These are phyloP conservation scores for Platysteira castanea DNA, from an alignment of 2,113 vertebrate genomes.

Conservation along the genomic window DNA sequence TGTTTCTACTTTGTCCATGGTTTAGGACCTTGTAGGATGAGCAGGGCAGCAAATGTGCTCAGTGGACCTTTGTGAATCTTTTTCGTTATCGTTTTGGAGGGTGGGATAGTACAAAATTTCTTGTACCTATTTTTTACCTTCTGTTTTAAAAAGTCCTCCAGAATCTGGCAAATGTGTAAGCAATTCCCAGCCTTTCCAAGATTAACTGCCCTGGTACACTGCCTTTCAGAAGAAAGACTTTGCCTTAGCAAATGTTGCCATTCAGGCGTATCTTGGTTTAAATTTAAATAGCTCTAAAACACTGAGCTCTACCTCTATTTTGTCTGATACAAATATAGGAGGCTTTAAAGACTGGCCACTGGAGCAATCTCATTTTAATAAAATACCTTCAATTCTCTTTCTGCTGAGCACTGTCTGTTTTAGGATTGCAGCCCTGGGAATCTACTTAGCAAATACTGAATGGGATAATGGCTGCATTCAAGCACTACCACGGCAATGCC, in stretches of 20 bases:
- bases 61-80: not conserved
- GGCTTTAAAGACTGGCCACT: not conserved
- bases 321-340: not conserved
- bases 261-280: not conserved
- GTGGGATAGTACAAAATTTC: not conserved
- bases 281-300: not conserved
- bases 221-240: not conserved
- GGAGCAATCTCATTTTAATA: constrained; percentile 17
- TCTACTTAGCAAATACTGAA: not conserved
- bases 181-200: not conserved
- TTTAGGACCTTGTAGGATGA: not conserved
- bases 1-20: not conserved
- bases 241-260: not conserved
- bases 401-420: not conserved
- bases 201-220: not conserved
- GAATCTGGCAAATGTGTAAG: not conserved
- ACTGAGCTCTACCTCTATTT: not conserved
- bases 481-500: not conserved
- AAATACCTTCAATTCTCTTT: not conserved
- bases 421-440: constrained; percentile 2
- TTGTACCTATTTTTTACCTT: not conserved
- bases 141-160: not conserved
- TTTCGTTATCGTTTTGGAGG: not conserved
- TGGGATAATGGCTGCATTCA: not conserved
- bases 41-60: not conserved